Base-by-base conservation (phyloP, 2,113 vertebrate genomes). In the Petromus typicus region DNA sequence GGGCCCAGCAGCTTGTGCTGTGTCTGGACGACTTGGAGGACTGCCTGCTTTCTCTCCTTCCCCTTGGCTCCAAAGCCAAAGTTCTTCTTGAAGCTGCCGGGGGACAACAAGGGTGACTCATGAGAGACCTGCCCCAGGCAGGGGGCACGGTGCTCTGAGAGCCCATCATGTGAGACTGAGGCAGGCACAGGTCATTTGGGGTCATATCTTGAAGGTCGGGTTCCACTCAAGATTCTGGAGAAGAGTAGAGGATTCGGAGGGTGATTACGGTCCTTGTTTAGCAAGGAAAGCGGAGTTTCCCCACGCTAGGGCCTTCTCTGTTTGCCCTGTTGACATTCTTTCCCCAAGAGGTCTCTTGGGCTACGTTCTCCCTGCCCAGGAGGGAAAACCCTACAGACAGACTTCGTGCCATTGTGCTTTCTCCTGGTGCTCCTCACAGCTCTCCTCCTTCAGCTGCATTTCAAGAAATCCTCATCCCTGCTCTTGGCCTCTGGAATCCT, bases 1-100 rank as follows among this genome's bases (percentile, higher is more conserved):
- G 76, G 0, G 0, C 99, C 99, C 97, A 99, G 57, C 43, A 98
- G 98, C 40, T n/a, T 98, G 97, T 96, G 98, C 90, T 99, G 98
- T 0, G n/a, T 80, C 97, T 86, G 98, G 96, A 99, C 99, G 93
- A 98, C 96, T 0, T 2, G 7, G 4, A 98, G 98, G n/a, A 99
- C 99, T 8, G 99, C 99, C 43, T 71, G 91, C 3, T 71, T 94
- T 5, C 95, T 96, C 17, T 67, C 89, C 0, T 95, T 64, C 0
- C 12, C 89, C 4, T 94, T 97, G 1, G 0, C 0, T 0, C 98
- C 97, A 2, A 99, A 99, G 85, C 99, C 99, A 92, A 99, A 99
- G 14, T 99, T 98, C 96, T 99, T 95, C 97, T 80, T 98, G 96
- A 99, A 97, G 95, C 99, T 99, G 96, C 43, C 83, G 94, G 69